Evolutionary conservation across 64 coral and sea anemone species (phyloP).

Genomic region (Porites australiensis): DNA sequence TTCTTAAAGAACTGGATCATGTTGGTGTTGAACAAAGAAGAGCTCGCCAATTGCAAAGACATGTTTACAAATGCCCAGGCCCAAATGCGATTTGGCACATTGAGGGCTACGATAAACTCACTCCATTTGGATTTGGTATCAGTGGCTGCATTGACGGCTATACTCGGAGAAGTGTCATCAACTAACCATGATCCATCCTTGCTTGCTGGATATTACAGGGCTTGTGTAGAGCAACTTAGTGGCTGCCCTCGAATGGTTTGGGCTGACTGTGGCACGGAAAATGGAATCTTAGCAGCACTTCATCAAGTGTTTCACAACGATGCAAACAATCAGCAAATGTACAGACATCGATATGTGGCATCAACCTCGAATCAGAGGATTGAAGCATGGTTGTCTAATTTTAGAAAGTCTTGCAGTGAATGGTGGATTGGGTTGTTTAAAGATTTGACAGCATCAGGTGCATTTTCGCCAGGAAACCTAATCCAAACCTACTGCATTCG

Average conservation of each 20-base stretch:
- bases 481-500: background rate
- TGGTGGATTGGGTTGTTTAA: slow-evolving; percentile 14
- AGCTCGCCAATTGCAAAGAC: background rate
- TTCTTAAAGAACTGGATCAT: background rate
- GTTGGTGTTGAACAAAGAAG: background rate
- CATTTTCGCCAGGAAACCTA: background rate
- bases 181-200: slow-evolving; percentile 6
- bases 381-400: background rate
- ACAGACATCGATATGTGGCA: slow-evolving; percentile 7
- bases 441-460: background rate
- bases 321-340: slow-evolving; percentile 7
- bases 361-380: background rate
- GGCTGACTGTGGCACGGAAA: slow-evolving; percentile 6
- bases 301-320: slow-evolving; percentile 21
- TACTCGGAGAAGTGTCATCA: background rate
- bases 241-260: slow-evolving; percentile 5
- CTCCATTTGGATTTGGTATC: slow-evolving; percentile 21
- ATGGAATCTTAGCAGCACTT: slow-evolving; percentile 17
- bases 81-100: background rate
- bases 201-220: slow-evolving; percentile 31
- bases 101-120: background rate
- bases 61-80: background rate
- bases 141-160: slow-evolving; percentile 29
- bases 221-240: slow-evolving; percentile 3
- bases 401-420: background rate